Conservation (phyloP, 2,888 invertebrate species). For the Agonopterix subpropinquella region DNA sequence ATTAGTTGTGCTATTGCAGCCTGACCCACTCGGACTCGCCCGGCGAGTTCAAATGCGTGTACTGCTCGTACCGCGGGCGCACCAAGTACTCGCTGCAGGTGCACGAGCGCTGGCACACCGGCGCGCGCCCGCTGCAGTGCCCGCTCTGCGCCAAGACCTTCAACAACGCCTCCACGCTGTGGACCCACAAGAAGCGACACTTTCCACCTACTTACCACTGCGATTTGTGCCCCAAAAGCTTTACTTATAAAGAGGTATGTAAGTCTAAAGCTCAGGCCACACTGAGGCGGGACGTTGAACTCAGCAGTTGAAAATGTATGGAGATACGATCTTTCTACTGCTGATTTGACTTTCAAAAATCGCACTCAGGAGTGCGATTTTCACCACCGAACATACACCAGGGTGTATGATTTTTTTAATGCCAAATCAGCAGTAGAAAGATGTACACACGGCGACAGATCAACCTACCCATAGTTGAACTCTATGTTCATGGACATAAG, state of each 20-base stretch:
- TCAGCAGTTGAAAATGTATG: no score
- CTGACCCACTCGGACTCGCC: slow-evolving; percentile 22
- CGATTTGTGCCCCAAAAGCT: slow-evolving; percentile 21
- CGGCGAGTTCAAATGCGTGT: slow-evolving; percentile 15
- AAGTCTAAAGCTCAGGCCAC: no score
- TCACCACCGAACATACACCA: no score
- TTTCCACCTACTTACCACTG: slow-evolving; percentile 28
- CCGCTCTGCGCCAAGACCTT: slow-evolving; percentile 26
- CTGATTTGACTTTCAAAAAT: no score
- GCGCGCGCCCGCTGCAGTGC: slow-evolving; percentile 23
- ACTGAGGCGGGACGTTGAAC: no score
- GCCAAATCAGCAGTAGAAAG: no score
- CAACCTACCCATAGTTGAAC: no score
- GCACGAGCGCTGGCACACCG: slow-evolving; percentile 31
- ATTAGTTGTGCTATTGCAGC: slow-evolving; percentile 14
- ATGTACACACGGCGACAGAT: no score
- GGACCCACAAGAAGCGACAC: slow-evolving; percentile 26
- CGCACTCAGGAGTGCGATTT: no score
- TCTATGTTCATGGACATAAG: no score
- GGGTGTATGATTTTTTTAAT: no score
- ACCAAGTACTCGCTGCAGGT: slow-evolving; percentile 22
- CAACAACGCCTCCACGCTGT: slow-evolving; percentile 25
- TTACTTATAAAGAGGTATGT: slow-evolving; percentile 27
- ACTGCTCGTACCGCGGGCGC: slow-evolving; percentile 28
- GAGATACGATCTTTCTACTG: no score